phyloP scores from a whole-genome alignment of 2,888 invertebrate genomes.

The Pristionchus maxplancki region DNA sequence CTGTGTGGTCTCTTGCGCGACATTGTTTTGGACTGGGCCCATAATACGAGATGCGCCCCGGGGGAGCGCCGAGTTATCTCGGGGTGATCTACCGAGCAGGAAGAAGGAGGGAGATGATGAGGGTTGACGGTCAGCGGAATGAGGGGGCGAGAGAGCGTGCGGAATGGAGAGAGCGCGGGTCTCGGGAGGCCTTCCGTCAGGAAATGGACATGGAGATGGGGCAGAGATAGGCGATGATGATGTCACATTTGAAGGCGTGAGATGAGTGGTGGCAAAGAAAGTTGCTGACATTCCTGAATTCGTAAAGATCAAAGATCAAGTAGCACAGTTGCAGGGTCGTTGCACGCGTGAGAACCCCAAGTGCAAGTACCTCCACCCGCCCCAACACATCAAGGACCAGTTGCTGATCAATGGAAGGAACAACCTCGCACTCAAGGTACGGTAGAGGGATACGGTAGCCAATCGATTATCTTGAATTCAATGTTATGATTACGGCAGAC shows the following conservation, averaged over 20 bases:
- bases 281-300: background rate
- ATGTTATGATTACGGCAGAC: too few species aligned
- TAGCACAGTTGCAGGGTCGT: conserved; percentile 92
- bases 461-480: background rate
- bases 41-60: background rate
- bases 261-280: background rate
- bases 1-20: background rate
- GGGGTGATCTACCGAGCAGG: background rate
- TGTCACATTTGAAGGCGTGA: too few species aligned
- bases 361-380: conserved; percentile 99
- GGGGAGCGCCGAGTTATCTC: background rate
- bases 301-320: background rate
- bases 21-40: conserved; percentile 8
- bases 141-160: background rate
- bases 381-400: conserved; percentile 99
- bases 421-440: conserved; percentile 93
- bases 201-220: conserved; percentile 29
- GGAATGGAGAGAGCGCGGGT: background rate
- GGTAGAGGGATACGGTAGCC: background rate
- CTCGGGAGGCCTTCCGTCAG: background rate
- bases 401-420: conserved; percentile 99
- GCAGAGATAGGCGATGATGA: background rate
- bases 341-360: conserved; percentile 99
- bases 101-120: background rate
- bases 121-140: background rate